Percentiles rank a stretch among this genome's conserved stretches.
These are phyloP conservation scores for Gisinianus flammeolus DNA, from an alignment of 2,888 invertebrate species.

Conservation along the genomic window DNA sequence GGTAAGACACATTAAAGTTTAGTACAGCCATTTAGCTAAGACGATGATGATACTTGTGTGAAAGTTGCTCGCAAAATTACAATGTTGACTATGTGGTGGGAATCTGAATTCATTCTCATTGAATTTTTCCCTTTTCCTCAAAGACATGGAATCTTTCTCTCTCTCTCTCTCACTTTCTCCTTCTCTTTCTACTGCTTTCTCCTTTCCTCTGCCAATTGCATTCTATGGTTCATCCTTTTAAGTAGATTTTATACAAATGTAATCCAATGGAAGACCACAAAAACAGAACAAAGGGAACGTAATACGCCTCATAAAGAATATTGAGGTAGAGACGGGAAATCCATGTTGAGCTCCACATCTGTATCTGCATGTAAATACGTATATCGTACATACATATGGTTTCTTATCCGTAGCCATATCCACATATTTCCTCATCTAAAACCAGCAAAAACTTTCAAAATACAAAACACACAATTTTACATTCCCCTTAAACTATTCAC, in stretches of 20 bases:
- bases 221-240: background rate
- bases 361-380: too few relatives aligned
- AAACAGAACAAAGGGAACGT: background rate
- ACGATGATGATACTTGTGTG: background rate
- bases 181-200: background rate
- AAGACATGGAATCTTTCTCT: background rate
- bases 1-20: background rate
- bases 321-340: background rate
- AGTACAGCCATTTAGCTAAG: background rate
- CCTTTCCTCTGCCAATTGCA: background rate
- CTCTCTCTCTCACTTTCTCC: background rate
- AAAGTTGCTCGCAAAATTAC: background rate
- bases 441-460: too few relatives aligned
- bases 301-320: background rate
- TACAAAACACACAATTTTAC: too few relatives aligned
- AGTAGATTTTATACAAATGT: background rate
- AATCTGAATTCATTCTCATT: slow-evolving; percentile 1
- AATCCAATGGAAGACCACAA: background rate
- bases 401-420: too few relatives aligned
- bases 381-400: too few relatives aligned
- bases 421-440: too few relatives aligned
- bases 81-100: background rate
- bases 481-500: too few relatives aligned
- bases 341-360: background rate
- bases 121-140: background rate